phyloP scores from a whole-genome alignment of 2,113 vertebrate genomes.

The Antennarius striatus region DNA sequence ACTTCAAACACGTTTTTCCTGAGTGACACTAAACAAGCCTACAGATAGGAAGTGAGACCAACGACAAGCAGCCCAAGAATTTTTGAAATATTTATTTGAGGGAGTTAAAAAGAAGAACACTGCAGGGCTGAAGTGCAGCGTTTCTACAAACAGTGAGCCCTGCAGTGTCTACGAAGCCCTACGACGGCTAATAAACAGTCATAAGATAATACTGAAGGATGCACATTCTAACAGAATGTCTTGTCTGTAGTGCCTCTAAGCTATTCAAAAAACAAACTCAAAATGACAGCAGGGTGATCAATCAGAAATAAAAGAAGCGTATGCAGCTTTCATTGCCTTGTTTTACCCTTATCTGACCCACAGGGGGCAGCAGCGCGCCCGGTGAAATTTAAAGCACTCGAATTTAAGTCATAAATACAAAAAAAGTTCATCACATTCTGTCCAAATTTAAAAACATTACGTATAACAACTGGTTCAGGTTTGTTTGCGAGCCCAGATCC shows the following conservation, averaged over 20 bases:
- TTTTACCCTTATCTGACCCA: constrained; percentile 18
- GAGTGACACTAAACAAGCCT: too few relatives aligned
- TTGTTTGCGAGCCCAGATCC: neutral
- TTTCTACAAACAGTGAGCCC: constrained; percentile 28
- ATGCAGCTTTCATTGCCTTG: constrained; percentile 33
- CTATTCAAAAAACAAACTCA: constrained; percentile 38
- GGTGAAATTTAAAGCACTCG: constrained; percentile 29
- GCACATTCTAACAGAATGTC: constrained; percentile 73
- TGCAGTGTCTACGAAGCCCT: constrained; percentile 39
- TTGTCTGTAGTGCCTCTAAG: constrained; percentile 62
- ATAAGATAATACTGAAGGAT: constrained; percentile 57
- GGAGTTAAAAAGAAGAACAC: constrained; percentile 62
- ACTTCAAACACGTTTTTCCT: too few relatives aligned
- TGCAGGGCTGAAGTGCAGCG: constrained; percentile 44
- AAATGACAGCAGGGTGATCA: constrained; percentile 61
- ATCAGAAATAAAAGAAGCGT: constrained; percentile 48
- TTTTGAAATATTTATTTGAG: neutral
- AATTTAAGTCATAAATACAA: constrained; percentile 60
- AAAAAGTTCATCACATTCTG: too few relatives aligned
- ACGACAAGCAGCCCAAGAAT: too few relatives aligned
- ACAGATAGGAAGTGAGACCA: too few relatives aligned
- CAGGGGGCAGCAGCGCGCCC: constrained; percentile 28
- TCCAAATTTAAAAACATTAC: neutral
- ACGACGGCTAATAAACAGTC: constrained; percentile 44
- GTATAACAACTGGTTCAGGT: constrained; percentile 8